Conservation (phyloP, 1,140 invertebrate genomes). For the Drosophila micromelanica region DNA sequence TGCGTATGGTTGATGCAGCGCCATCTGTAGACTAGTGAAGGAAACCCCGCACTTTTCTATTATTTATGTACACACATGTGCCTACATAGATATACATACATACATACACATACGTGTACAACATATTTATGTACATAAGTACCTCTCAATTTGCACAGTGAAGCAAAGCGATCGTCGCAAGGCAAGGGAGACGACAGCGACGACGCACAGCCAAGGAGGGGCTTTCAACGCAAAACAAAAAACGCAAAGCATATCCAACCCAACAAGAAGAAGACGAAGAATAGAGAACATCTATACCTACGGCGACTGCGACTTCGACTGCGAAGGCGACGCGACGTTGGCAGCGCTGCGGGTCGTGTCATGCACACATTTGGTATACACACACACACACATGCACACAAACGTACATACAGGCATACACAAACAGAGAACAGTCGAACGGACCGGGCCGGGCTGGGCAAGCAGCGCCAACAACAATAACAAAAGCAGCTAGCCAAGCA, state of each 20-base stretch:
- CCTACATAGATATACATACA: neutral
- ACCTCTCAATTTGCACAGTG: conserved; percentile 11
- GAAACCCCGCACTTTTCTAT: conserved; percentile 16
- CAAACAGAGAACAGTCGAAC: conserved; percentile 6
- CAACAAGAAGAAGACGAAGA: conserved; percentile 22
- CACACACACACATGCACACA: conserved; percentile 15
- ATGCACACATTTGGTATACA: conserved; percentile 61
- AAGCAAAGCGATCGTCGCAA: conserved; percentile 18
- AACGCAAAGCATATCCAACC: conserved; percentile 42
- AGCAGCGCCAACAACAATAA: conserved; percentile 51
- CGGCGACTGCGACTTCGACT: conserved; percentile 12
- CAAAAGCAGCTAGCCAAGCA: conserved; percentile 52
- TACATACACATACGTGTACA: neutral
- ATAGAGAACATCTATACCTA: conserved; percentile 33
- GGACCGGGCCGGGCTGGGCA: conserved; percentile 48
- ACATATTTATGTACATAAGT: neutral
- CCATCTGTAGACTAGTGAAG: neutral
- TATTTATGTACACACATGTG: conserved; percentile 10
- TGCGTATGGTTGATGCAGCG: neutral
- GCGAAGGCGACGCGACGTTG: conserved; percentile 9
- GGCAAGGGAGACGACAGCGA: conserved; percentile 2
- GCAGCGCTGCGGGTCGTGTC: conserved; percentile 65
- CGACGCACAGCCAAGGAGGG: conserved; percentile 2
- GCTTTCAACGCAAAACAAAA: conserved; percentile 31
- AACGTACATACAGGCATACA: conserved; percentile 14